Base-by-base conservation (phyloP, 1,140 invertebrate species). In the Drosophila baimaii region DNA sequence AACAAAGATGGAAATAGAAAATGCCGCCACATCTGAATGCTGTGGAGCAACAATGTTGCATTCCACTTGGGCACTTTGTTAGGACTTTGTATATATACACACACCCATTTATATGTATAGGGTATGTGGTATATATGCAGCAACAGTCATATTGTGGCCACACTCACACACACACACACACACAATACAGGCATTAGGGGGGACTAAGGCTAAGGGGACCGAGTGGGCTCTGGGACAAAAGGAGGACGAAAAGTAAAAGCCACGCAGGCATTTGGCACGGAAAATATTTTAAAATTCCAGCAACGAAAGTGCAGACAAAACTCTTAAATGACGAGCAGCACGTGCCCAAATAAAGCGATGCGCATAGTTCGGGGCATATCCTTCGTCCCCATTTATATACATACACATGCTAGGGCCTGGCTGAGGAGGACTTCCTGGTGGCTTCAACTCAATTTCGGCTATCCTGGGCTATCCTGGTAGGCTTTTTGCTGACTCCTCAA, bases 251-350 rank as follows among this genome's bases (percentile, higher is more conserved):
- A 83, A 83, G 76, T 79, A 82, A 82, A 82, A 81, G 78, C 58
- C 77, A 71, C 56, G 59, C 49, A 44, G 69, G 74, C 66, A 81
- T 73, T 73, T 81, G 79, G 78, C 72, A 81, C 79, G 56, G 56
- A 65, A 89, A 75, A 89, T 75, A 81, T 89, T 89, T 89, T 89
- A 89, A 89, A 89, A 89, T 89, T 89, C 84, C 56, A 55, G 63
- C 66, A 89, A 89, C 84, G 84, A 84, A 89, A 89, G 84, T 90
- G 84, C 85, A 89, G 84, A 89, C 80, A 89, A 89, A 89, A 89
- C 81, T 89, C 85, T 90, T 89, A 89, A 89, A 90, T 89, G 84
- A 89, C 84, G 84, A 89, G 84, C 77, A 84, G 84, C 84, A 89
- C 84, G 84, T 89, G 84, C 85, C 74, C 80, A 81, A 89, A 89